A percentile compares a stretch with the other conserved stretches of the same genome.
Evolutionary conservation across 2,888 invertebrate genomes (phyloP).

Genomic region (Xestia sexstrigata): DNA sequence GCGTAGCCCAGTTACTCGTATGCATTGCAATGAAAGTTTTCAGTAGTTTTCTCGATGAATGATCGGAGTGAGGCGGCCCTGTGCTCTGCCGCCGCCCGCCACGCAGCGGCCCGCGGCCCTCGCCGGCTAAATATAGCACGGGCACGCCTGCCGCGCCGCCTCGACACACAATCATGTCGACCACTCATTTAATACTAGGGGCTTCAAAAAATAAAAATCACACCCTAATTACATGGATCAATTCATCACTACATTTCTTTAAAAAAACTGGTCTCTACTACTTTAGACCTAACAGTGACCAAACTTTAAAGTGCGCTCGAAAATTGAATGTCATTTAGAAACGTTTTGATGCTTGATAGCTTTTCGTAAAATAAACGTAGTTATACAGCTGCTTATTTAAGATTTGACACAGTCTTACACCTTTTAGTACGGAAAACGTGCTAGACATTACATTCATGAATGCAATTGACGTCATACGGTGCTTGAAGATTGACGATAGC

Average conservation of each 20-base stretch:
- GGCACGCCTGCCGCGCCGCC: slow-evolving; percentile 84
- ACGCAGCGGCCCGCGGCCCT: slow-evolving; percentile 82
- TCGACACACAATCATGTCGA: slow-evolving; percentile 85
- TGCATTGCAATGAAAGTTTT: slow-evolving; percentile 65
- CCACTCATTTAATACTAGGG: slow-evolving; percentile 78
- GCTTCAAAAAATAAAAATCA: slow-evolving; percentile 66
- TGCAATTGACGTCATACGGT: slow-evolving; percentile 60
- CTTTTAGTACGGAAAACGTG: slow-evolving; percentile 45
- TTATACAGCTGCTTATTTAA: slow-evolving; percentile 10
- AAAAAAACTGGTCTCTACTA: background rate
- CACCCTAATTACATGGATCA: slow-evolving; percentile 31
- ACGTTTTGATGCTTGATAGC: slow-evolving; percentile 4
- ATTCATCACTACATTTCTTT: background rate
- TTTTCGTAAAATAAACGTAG: slow-evolving; percentile 4
- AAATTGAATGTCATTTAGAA: slow-evolving; percentile 5
- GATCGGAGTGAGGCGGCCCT: slow-evolving; percentile 80
- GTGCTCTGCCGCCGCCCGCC: slow-evolving; percentile 70
- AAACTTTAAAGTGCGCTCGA: background rate
- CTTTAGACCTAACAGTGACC: background rate
- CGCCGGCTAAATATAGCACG: slow-evolving; percentile 87
- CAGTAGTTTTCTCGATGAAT: slow-evolving; percentile 78
- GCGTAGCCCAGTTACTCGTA: slow-evolving; percentile 35
- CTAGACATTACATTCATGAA: slow-evolving; percentile 57
- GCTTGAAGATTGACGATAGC: slow-evolving; percentile 52
- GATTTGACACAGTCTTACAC: slow-evolving; percentile 47